Percentiles rank a stretch among this genome's conserved stretches.
These are phyloP conservation scores for Drosophila malerkotliana DNA, from an alignment of 1,140 invertebrate species.

Conservation along the genomic window DNA sequence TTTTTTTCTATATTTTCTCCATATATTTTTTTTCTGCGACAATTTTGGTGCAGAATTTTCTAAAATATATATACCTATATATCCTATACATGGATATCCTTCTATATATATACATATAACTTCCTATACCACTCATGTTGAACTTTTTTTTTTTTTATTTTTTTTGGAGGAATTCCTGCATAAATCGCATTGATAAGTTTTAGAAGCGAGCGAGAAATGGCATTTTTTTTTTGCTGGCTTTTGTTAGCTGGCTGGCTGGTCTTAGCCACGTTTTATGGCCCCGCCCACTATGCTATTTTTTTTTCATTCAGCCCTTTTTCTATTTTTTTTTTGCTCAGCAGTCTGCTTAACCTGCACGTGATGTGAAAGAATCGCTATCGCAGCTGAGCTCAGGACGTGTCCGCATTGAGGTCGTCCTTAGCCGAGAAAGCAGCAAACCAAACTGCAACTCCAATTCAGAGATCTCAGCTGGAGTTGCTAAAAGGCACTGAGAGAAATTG, in stretches of 20 bases:
- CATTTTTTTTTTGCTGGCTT: slow-evolving; percentile 26
- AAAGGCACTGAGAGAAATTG: slow-evolving; percentile 5
- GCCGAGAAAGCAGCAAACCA: not conserved
- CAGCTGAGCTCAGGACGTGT: slow-evolving; percentile 35
- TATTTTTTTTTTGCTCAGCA: slow-evolving; percentile 2
- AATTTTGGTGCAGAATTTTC: slow-evolving; percentile 43
- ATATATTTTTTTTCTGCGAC: slow-evolving; percentile 11
- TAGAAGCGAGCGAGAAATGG: not conserved
- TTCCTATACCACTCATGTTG: slow-evolving; percentile 6
- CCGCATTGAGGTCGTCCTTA: slow-evolving; percentile 10
- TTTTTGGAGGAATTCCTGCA: slow-evolving; percentile 53
- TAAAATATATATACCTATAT: not conserved
- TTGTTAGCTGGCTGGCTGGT: slow-evolving; percentile 44
- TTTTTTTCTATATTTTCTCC: too few species aligned
- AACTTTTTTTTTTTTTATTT: slow-evolving; percentile 15
- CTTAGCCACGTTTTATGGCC: slow-evolving; percentile 73
- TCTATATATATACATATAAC: slow-evolving; percentile 9
- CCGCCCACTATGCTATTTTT: slow-evolving; percentile 4
- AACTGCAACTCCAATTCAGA: slow-evolving; percentile 17
- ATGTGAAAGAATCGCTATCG: slow-evolving; percentile 47
- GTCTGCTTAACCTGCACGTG: slow-evolving; percentile 63
- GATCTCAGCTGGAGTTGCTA: slow-evolving; percentile 29
- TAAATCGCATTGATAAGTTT: slow-evolving; percentile 78
- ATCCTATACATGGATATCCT: not conserved
- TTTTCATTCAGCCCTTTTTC: not conserved